Evolutionary conservation across 1,140 invertebrate species (phyloP).

Genomic region (Copidosoma floridanum): DNA sequence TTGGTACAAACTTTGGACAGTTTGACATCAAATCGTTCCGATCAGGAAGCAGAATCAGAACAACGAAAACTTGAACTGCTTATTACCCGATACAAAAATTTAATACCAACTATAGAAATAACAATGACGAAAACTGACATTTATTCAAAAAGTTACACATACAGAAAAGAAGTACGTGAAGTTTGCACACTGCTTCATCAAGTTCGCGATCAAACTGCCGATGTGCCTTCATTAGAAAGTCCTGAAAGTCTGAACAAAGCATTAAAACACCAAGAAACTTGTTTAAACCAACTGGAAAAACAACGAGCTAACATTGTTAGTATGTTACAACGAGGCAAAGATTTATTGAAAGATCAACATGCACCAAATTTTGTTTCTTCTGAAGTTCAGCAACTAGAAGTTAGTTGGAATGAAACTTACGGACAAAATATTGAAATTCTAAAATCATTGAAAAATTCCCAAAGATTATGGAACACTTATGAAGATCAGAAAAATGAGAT

Average conservation of each 20-base stretch:
- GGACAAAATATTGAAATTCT: conserved; percentile 79
- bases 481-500: conserved; percentile 82
- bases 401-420: conserved; percentile 85
- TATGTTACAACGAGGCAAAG: conserved; percentile 86
- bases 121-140: conserved; percentile 90
- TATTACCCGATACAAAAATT: conserved; percentile 82
- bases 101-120: conserved; percentile 89
- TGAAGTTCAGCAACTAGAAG: conserved; percentile 80
- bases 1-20: conserved; percentile 86
- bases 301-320: conserved; percentile 84
- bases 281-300: conserved; percentile 79
- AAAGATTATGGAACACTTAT: conserved; percentile 84
- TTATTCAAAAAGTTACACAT: conserved; percentile 89
- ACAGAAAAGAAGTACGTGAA: conserved; percentile 82
- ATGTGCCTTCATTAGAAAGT: conserved; percentile 66
- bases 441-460: conserved; percentile 77
- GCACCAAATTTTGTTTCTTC: conserved; percentile 82
- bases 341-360: conserved; percentile 80
- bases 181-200: conserved; percentile 73
- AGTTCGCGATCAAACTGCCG: conserved; percentile 70
- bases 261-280: conserved; percentile 75
- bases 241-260: conserved; percentile 73
- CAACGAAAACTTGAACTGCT: conserved; percentile 80
- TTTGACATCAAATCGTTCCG: conserved; percentile 76
- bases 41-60: conserved; percentile 74